These are phyloP conservation scores for Pollachius pollachius DNA, from an alignment of 2,113 vertebrate species.

Conservation along the genomic window DNA sequence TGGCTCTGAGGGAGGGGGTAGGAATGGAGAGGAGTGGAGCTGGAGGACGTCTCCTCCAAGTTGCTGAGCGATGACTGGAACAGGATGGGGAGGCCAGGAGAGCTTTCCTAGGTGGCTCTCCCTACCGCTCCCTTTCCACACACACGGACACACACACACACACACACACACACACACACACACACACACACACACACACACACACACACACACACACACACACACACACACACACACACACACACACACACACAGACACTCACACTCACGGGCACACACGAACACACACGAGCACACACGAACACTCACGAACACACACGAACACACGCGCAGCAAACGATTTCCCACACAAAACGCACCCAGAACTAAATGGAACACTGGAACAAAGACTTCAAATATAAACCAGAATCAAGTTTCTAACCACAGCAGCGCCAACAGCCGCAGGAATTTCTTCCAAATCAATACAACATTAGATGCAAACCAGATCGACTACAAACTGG, in stretches of 20 bases:
- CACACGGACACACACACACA: background rate
- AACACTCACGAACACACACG: background rate
- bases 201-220: background rate
- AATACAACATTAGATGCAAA: constrained; percentile 22
- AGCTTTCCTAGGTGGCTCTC: constrained; percentile 63
- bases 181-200: constrained; percentile 20
- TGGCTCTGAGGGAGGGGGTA: background rate
- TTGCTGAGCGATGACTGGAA: constrained; percentile 68
- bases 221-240: background rate
- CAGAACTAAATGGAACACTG: constrained; percentile 9
- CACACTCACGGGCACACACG: constrained; percentile 6
- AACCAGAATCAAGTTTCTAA: constrained; percentile 23
- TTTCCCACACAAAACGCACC: background rate
- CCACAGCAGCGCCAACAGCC: constrained; percentile 30
- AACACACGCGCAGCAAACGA: constrained; percentile 6
- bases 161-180: background rate
- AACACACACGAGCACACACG: constrained; percentile 8
- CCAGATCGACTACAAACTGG: background rate
- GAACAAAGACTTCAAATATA: constrained; percentile 13
- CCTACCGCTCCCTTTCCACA: constrained; percentile 28
- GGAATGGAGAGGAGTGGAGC: background rate
- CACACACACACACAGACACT: constrained; percentile 22
- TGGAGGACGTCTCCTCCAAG: constrained; percentile 10
- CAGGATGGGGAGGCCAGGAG: constrained; percentile 69
- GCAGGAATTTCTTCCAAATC: constrained; percentile 36